Percentiles rank a stretch among this genome's conserved stretches.
These are phyloP conservation scores for Danio tinwini DNA, from an alignment of 2,797 vertebrate genomes.

Conservation along the genomic window DNA sequence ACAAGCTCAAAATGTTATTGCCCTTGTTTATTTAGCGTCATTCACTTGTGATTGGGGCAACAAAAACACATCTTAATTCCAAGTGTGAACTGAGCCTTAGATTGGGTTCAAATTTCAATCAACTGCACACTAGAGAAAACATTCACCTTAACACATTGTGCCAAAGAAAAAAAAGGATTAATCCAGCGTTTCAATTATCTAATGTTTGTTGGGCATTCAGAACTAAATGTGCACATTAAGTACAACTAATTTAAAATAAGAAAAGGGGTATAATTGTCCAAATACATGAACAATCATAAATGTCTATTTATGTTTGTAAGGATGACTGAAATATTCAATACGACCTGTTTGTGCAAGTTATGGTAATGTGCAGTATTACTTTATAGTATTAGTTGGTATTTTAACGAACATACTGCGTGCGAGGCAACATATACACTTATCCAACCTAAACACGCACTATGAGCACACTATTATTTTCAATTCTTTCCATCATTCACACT, in stretches of 20 bases:
- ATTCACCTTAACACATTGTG: background rate
- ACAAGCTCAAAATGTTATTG: too few relatives aligned
- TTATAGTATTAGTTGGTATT: background rate
- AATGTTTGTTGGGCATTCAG: background rate
- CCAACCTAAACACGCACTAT: too few relatives aligned
- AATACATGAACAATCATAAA: background rate
- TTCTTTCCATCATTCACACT: too few relatives aligned
- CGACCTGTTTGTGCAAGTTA: background rate
- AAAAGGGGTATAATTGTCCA: background rate
- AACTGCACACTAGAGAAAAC: background rate
- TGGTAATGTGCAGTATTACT: background rate
- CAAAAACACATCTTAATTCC: too few relatives aligned
- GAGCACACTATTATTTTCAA: too few relatives aligned
- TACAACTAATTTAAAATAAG: background rate
- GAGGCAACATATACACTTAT: too few relatives aligned
- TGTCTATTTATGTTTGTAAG: too few relatives aligned
- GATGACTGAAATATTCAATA: background rate
- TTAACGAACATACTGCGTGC: background rate
- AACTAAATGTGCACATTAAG: background rate
- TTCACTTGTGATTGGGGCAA: too few relatives aligned
- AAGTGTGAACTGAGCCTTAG: too few relatives aligned
- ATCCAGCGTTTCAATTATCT: background rate
- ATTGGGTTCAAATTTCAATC: background rate
- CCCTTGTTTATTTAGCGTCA: too few relatives aligned
- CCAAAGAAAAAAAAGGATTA: too few relatives aligned